Evolutionary conservation across 2,797 vertebrate species (phyloP), one percentile per base, ranked within the genome.

Genomic region (Eurystomus glaucurus): DNA sequence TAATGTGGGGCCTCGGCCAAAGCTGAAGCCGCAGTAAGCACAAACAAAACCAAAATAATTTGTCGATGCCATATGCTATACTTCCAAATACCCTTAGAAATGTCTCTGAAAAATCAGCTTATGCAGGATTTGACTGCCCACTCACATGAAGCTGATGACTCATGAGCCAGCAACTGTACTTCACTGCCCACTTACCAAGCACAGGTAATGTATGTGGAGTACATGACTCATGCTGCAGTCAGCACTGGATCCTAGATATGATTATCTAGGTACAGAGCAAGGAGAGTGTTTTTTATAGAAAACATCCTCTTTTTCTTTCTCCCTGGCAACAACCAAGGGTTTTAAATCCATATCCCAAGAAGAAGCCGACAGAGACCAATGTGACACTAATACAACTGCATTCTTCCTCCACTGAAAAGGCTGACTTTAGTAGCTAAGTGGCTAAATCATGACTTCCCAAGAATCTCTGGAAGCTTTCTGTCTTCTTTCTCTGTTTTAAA

Each of bases 61-160:
- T 85, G 35, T 31, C 46, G 4, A 2, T 93, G 70, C 66, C 88
- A 57, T 96, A 84, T 85, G 80, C 75, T 88, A 5, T 43, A 22
- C 60, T 58, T 84, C 88, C 58, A 62, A 91, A 68, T 91, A 68
- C 52, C 28, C 41, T 50, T 79, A 60, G 74, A 93, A 93, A 92
- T 52, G 12, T 11, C 50, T 91, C 66, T n/a, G 70, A 85, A 89
- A 94, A 96, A 85, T 93, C 64, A 93, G 62, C 26, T 90, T 62
- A 21, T 64, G 85, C 70, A 92, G 80, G 55, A 87, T 95, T 85
- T 92, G 70, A 35, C 91, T 89, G 88, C 96, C 96, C 91, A 66
- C 94, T 96, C 84, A 46, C 43, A 94, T 55, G 84, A 62, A 94
- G 86, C 80, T 69, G 86, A 41, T 96, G 96, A 97, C 54, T 97